Conservation (phyloP, 2,797 vertebrate species). For the Telmatherina bonti region DNA sequence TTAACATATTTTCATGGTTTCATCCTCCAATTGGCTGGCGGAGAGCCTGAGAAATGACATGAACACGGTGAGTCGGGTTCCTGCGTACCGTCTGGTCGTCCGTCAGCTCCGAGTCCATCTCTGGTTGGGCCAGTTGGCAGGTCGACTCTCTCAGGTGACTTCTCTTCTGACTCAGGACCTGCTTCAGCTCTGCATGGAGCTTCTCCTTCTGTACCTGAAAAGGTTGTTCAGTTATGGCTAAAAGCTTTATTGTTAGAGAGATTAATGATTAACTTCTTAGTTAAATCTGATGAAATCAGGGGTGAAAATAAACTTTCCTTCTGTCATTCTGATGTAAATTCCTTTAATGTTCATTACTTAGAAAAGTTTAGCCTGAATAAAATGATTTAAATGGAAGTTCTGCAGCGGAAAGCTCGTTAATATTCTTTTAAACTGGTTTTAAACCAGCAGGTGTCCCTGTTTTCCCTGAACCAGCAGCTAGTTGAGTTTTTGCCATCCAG, state of each 20-base stretch:
- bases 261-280: background rate
- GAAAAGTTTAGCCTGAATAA: no score
- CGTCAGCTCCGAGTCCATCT: conserved; percentile 83
- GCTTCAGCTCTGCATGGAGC: conserved; percentile 91
- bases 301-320: no score
- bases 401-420: background rate
- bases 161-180: conserved; percentile 87
- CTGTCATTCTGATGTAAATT: no score
- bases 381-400: no score
- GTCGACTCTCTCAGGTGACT: conserved; percentile 76
- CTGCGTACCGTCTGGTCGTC: conserved; percentile 78
- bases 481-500: no score
- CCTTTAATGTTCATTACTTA: no score
- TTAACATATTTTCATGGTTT: background rate
- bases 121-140: conserved; percentile 67
- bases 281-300: no score
- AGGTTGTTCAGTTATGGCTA: no score
- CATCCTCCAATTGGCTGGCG: no score
- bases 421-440: background rate
- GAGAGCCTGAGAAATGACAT: background rate
- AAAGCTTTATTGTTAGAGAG: no score
- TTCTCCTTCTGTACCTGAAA: conserved; percentile 86
- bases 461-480: background rate
- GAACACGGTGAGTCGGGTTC: background rate
- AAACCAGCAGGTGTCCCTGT: conserved; percentile 16